Evolutionary conservation across 1,140 invertebrate species (phyloP), one percentile per base, ranked within the genome.

Genomic region (Leguminivora glycinivorella): DNA sequence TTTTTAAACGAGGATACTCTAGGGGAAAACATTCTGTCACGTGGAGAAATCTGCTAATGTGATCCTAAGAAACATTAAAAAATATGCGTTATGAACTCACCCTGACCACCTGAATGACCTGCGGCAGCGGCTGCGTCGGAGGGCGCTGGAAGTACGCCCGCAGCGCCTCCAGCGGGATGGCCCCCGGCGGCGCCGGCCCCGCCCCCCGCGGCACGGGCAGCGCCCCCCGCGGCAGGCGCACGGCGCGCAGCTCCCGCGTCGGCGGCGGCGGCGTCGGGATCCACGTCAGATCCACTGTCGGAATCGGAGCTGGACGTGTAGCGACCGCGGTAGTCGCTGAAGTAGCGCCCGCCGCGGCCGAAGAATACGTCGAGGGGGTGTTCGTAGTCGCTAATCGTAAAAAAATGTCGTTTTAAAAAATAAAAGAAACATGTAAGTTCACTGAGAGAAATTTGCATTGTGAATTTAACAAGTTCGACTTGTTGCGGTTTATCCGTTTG

Each of bases 241-340:
- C 67, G 43, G 14, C 34, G 22, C 69, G 58, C 68, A 58, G 68
- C 25, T 38, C n/a, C 67, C 22, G 56, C 67, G 69, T 69, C 22
- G 70, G 29, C 25, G 70, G 70, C 7, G n/a, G 24, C 9, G 52
- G 68, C 22, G 69, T 68, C 63, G 72, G 72, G 0, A 60, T 58
- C 38, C 70, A 43, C 63, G 81, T 83, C 77, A 84, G 75, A 71
- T 84, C 79, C 79, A 81, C 81, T 76, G 68, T 78, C 52, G 71
- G 77, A 52, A 81, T 83, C 70, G 68, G 69, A 56, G 24, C 47
- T 22, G 22, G 69, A 31, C 67, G 24, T 29, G 22, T 14, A 68
- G 22, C 29, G 52, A 17, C 9, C 68, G 22, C 56, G 63, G 73
- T 71, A 70, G 5, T 67, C 52, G 29, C 43, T 24, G 72, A 52